phyloP scores from a whole-genome alignment of 1,140 invertebrate genomes.

The Lucilia cuprina region DNA sequence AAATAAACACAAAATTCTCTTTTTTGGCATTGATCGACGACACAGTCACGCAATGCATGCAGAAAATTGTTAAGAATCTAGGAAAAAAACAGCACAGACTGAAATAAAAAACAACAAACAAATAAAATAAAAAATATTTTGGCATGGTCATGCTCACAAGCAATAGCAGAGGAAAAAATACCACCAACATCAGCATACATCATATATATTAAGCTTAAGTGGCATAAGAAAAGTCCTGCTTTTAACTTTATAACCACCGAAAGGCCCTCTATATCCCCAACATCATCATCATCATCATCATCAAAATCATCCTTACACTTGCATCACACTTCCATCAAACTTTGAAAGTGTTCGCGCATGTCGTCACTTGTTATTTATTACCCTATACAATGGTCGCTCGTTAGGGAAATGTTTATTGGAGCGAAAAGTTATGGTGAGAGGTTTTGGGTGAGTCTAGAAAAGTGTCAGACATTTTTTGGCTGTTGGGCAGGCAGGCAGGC shows the following conservation, averaged over 20 bases:
- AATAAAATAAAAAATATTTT: not conserved
- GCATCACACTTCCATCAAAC: not conserved
- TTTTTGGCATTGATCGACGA: conserved; percentile 5
- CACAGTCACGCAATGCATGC: not conserved
- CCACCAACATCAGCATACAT: not conserved
- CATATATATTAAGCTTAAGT: not conserved
- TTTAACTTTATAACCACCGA: not conserved
- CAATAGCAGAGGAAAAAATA: not conserved
- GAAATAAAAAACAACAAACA: too few species aligned
- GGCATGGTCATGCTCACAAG: not conserved
- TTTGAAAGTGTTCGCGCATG: conserved; percentile 6
- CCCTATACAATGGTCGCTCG: not conserved
- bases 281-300: too few species aligned
- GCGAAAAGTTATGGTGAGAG: too few species aligned
- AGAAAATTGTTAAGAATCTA: not conserved
- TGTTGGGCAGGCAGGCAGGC: too few species aligned
- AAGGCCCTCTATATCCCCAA: not conserved
- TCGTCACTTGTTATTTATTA: conserved; percentile 9
- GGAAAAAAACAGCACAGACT: not conserved
- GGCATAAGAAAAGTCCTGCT: not conserved
- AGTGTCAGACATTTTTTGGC: not conserved
- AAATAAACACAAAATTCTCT: not conserved
- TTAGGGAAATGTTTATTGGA: too few species aligned
- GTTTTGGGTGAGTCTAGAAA: not conserved
- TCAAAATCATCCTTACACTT: too few species aligned